Evolutionary conservation across 1,140 invertebrate species (phyloP).

Genomic region (Drosophila mauritiana): DNA sequence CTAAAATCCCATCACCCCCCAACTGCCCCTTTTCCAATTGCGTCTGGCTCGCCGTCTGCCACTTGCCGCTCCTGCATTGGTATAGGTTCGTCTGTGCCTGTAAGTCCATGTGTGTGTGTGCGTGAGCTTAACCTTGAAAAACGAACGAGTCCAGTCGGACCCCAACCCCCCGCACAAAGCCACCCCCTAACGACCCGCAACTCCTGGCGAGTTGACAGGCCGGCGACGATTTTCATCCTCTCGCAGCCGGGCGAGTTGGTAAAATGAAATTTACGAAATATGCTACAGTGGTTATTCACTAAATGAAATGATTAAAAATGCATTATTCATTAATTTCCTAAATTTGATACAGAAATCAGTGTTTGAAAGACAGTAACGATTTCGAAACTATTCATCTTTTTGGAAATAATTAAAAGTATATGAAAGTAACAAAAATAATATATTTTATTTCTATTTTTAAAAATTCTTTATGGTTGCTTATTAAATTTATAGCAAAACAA

Average conservation of each 20-base stretch:
- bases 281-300: conserved; percentile 12
- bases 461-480: no score
- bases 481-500: no score
- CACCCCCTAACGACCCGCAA: conserved; percentile 15
- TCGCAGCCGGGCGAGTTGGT: conserved; percentile 32
- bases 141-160: conserved; percentile 79
- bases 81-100: conserved; percentile 11
- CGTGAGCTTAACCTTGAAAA: conserved; percentile 79
- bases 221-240: conserved; percentile 77
- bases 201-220: conserved; percentile 46
- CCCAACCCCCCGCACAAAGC: conserved; percentile 20
- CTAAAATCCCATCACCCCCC: neutral
- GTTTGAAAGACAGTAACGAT: no score
- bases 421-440: no score
- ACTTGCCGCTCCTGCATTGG: conserved; percentile 51
- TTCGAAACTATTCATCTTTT: no score
- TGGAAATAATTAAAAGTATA: no score
- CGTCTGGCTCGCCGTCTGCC: conserved; percentile 73
- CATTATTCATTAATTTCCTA: neutral
- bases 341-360: no score
- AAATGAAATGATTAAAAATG: neutral
- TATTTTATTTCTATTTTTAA: no score
- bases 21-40: conserved; percentile 23
- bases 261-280: conserved; percentile 82
- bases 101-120: conserved; percentile 9